A percentile compares a stretch with the other conserved stretches of the same genome.
Evolutionary conservation across 64 coral and sea anemone species (phyloP).

Genomic region (Hydrozoanthus tunicans): DNA sequence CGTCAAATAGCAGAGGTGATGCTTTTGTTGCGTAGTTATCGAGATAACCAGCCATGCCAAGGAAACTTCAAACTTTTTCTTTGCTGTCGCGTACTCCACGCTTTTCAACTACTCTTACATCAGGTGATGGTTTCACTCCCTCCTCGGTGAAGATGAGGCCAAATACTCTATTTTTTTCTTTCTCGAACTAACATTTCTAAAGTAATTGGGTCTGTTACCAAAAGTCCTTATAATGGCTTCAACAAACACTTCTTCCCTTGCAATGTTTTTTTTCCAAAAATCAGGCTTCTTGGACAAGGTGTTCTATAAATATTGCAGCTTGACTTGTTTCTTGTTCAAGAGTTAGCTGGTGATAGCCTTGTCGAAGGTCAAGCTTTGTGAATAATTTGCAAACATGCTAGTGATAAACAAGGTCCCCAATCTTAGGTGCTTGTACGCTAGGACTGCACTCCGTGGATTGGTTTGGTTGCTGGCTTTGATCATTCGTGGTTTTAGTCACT

Average conservation of each 20-base stretch:
- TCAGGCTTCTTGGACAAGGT: not conserved
- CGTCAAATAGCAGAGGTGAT: not conserved
- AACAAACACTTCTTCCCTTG: slow-evolving; percentile 44
- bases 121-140: slow-evolving; percentile 61
- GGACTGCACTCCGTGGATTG: slow-evolving; percentile 52
- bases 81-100: slow-evolving; percentile 60
- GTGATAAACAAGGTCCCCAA: slow-evolving; percentile 62
- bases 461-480: slow-evolving; percentile 70
- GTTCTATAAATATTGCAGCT: slow-evolving; percentile 54
- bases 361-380: slow-evolving; percentile 64
- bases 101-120: slow-evolving; percentile 69
- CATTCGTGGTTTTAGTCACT: slow-evolving; percentile 62
- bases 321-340: slow-evolving; percentile 63
- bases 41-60: slow-evolving; percentile 70
- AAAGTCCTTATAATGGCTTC: slow-evolving; percentile 51
- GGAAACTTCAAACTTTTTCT: slow-evolving; percentile 62
- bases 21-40: not conserved
- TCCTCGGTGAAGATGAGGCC: slow-evolving; percentile 62
- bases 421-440: slow-evolving; percentile 61
- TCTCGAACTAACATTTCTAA: slow-evolving; percentile 66
- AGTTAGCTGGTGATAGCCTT: slow-evolving; percentile 66
- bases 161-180: slow-evolving; percentile 69
- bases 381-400: slow-evolving; percentile 70
- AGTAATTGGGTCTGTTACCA: slow-evolving; percentile 55
- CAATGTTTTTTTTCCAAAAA: slow-evolving; percentile 37